A percentile compares a stretch with the other conserved stretches of the same genome.
phyloP scores from a whole-genome alignment of 2,113 vertebrate genomes.

The Nibea coibor region DNA sequence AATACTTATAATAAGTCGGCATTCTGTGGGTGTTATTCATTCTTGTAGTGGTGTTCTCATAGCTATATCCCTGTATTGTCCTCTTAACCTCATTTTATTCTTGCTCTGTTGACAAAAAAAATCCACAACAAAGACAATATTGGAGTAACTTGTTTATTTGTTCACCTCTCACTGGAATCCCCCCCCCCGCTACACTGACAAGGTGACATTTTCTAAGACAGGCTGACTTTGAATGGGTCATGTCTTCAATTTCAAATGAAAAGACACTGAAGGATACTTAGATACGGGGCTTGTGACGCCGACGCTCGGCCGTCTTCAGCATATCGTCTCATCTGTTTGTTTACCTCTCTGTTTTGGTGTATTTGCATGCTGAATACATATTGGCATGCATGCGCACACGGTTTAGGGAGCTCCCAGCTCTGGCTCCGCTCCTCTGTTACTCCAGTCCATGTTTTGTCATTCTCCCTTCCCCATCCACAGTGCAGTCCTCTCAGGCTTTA shows the following conservation, averaged over 20 bases:
- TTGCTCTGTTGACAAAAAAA: too few relatives aligned
- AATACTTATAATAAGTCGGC: too few relatives aligned
- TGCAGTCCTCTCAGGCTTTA: slow-evolving; percentile 85
- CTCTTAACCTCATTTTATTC: too few relatives aligned
- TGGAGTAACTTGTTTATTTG: too few relatives aligned
- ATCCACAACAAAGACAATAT: too few relatives aligned
- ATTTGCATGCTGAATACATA: slow-evolving; percentile 65
- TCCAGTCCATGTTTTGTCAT: slow-evolving; percentile 79
- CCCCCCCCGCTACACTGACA: slow-evolving; percentile 21
- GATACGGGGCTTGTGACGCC: not conserved
- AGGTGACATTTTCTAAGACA: slow-evolving; percentile 65
- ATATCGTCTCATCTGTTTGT: slow-evolving; percentile 39
- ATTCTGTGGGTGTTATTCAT: too few relatives aligned
- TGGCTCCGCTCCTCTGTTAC: slow-evolving; percentile 29
- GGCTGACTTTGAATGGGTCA: slow-evolving; percentile 46
- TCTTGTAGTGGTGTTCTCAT: too few relatives aligned
- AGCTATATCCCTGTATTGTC: too few relatives aligned
- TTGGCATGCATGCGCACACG: slow-evolving; percentile 38
- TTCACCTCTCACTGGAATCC: too few relatives aligned
- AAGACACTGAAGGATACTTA: not conserved
- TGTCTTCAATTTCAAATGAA: slow-evolving; percentile 21
- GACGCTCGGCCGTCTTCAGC: not conserved
- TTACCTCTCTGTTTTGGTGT: slow-evolving; percentile 42
- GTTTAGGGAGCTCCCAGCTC: slow-evolving; percentile 50
- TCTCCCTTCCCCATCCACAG: slow-evolving; percentile 76